Evolutionary conservation across 2,113 vertebrate genomes (phyloP), one percentile per base, ranked within the genome.

Genomic region (Oncorhynchus mykiss): DNA sequence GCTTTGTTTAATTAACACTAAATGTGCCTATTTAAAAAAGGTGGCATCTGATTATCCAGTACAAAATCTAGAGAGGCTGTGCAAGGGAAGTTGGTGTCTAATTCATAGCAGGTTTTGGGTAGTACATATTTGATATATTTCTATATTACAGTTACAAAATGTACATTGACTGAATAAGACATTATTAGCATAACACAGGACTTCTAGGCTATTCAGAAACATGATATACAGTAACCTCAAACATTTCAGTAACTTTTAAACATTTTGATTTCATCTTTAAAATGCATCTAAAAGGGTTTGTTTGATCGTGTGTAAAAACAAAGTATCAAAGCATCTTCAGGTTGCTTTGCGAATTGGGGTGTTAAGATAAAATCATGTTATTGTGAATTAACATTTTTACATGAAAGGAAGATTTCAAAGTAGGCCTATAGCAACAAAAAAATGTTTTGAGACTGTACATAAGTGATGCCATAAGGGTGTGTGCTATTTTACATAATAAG

Each of bases 121-220:
- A 85, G 86, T 88, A 88, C 85, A 77, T 79, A 65, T 84, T 87
- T 88, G 87, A 87, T 82, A 89, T 86, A 89, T 80, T 79, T 84
- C 88, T 92, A 91, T 89, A 84, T 89, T 88, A 91, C 88, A 89
- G 72, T 75, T 80, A 81, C 57, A 77, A 3, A 45, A 45, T 45
- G 9, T 45, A 67, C n/a, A 71, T 73, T 70, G 66, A 48, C 59
- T 34, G 6, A 65, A 66, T 76, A 71, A 48, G 74, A 78, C 39
- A 77, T 69, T 14, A 76, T 88, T 87, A 85, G 70, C 87, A 88
- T 80, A 78, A 67, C 65, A 76, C 57, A 76, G 45, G 80, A 72
- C 71, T 59, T 81, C 68, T 54, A 20, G 80, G 76, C 80, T 86
- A 84, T 81, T 85, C 27, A 71, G n/a, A 9, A 66, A 13, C 16